Conservation (phyloP, 2,797 vertebrate genomes). For the Pagetopsis macropterus region DNA sequence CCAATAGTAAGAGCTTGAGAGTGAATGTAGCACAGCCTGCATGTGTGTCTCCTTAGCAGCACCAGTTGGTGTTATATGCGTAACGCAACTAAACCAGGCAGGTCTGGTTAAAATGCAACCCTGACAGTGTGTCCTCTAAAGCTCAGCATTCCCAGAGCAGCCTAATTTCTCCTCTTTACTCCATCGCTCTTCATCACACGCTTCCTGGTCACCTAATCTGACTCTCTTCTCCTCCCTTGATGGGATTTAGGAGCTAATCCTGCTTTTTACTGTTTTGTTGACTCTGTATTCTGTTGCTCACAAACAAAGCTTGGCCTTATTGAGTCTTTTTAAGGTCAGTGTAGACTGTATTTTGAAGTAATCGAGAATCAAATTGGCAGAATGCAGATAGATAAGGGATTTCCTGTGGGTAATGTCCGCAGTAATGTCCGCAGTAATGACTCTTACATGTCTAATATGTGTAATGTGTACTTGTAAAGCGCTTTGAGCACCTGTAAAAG, state of each 20-base stretch:
- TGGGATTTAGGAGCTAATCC: conserved; percentile 30
- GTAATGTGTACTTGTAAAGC: no score
- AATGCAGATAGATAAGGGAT: conserved; percentile 8
- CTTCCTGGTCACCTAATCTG: conserved; percentile 46
- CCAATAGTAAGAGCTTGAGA: conserved; percentile 23
- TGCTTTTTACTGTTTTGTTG: background rate
- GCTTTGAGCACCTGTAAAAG: no score
- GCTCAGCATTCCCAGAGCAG: conserved; percentile 33
- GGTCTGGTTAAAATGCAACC: conserved; percentile 38
- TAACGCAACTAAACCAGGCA: conserved; percentile 38
- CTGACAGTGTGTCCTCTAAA: conserved; percentile 32
- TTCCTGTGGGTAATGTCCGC: no score
- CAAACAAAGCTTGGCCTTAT: conserved; percentile 4
- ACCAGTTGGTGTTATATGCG: conserved; percentile 32
- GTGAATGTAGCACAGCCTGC: conserved; percentile 26
- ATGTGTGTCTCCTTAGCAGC: conserved; percentile 8
- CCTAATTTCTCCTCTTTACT: conserved; percentile 29
- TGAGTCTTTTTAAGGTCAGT: background rate
- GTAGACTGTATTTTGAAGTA: conserved; percentile 2
- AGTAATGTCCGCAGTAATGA: no score
- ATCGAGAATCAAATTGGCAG: conserved; percentile 14
- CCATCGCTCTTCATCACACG: conserved; percentile 47
- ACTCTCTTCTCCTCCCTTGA: conserved; percentile 23
- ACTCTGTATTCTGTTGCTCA: conserved; percentile 22
- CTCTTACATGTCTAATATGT: no score